A percentile compares a stretch with the other conserved stretches of the same genome.
phyloP scores from a whole-genome alignment of 2,797 vertebrate genomes.

The Adrianichthys oophorus region DNA sequence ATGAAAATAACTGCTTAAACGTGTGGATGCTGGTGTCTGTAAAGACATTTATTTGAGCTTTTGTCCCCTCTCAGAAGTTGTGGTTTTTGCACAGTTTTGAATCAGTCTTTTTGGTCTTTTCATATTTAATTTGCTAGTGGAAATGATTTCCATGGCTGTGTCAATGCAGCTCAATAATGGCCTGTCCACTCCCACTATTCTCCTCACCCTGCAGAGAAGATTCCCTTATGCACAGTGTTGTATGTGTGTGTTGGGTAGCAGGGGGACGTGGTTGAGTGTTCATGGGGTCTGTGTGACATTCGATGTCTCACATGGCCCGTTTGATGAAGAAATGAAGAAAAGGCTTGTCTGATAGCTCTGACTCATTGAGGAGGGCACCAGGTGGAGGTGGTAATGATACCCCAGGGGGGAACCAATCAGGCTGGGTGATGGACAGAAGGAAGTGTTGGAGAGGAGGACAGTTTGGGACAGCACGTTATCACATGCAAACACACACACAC shows the following conservation, averaged over 20 bases:
- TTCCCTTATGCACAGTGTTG: neutral
- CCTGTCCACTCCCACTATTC: constrained; percentile 3
- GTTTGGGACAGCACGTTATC: neutral
- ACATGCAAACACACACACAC: constrained; percentile 2
- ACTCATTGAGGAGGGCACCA: constrained; percentile 45
- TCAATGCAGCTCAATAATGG: neutral
- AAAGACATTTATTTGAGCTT: neutral
- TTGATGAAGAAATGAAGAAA: constrained; percentile 42
- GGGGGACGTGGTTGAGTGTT: no score
- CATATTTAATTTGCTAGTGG: neutral
- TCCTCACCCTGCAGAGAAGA: constrained; percentile 5
- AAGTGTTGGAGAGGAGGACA: constrained; percentile 6
- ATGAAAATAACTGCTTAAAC: no score
- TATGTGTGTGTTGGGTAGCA: constrained; percentile 1
- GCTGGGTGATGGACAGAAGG: neutral
- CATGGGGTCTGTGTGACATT: constrained; percentile 13
- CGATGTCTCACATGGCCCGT: constrained; percentile 24
- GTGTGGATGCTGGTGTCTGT: no score
- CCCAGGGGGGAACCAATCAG: constrained; percentile 33
- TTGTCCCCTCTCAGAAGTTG: neutral
- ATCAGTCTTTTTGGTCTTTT: neutral
- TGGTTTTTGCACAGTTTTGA: no score
- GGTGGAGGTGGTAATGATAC: constrained; percentile 61
- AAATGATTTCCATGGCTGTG: neutral
- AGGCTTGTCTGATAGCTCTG: constrained; percentile 31